Evolutionary conservation across 2,113 vertebrate species (phyloP), one percentile per base, ranked within the genome.

Genomic region (Indicator indicator): DNA sequence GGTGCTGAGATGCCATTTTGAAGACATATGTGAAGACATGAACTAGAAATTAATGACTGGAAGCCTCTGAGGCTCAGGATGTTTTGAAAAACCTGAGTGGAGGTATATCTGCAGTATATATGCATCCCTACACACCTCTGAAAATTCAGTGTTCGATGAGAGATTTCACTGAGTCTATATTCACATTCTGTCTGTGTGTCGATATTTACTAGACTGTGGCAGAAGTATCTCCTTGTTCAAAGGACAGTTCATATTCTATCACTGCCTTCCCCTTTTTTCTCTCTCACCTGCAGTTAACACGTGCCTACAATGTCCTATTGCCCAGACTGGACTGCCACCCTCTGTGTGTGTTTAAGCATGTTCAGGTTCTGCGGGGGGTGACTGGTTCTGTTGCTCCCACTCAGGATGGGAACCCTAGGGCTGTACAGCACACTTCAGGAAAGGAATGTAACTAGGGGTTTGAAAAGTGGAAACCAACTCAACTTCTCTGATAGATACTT

Each of bases 21-120:
- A 79, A 62, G 86, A 20, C 3, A 1, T 0, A 3, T 0, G 2
- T 21, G 30, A 27, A 36, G 27, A 18, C 2, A 1, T 5, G 9
- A 73, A 30, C 24, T 15, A 3, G 50, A 42, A 92, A 76, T 21
- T 19, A 30, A 8, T 44, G 32, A 26, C 32, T 67, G 33, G 28
- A 55, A 59, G 1, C 18, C n/a, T 46, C 26, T 13, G 26, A 83
- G 60, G 72, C 19, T 89, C 11, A 27, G 19, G 6, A 9, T 67
- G 59, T 46, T 88, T 55, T 79, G 58, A 26, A 65, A 81, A 54
- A 82, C 24, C 28, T 30, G 24, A 10, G 23, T 67, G 12, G 11
- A 44, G 7, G 15, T 58, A n/a, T 5, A 2, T 17, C 40, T 59
- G 38, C 54, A 40, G 4, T 6, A 1, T 16, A 1, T 12, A 4